A percentile compares a stretch with the other conserved stretches of the same genome.
Conservation (phyloP, 2,888 invertebrate genomes). For the Azorinus chamasolen region DNA sequence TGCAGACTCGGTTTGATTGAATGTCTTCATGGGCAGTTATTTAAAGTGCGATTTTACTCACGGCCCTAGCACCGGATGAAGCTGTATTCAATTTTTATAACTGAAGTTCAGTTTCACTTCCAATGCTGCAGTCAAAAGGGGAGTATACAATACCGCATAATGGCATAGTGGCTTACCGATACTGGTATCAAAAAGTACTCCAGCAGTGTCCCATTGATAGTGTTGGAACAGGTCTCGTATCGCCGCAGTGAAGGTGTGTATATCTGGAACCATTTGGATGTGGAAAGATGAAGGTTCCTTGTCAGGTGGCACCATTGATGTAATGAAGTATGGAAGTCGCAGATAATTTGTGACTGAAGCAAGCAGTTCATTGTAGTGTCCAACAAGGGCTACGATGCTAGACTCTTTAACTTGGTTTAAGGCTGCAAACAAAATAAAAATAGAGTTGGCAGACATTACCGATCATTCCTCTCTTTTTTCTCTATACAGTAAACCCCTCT, state of each 20-base stretch:
- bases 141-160: too few relatives aligned
- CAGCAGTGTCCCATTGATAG: slow-evolving; percentile 71
- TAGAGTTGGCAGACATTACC: too few relatives aligned
- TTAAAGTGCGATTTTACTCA: too few relatives aligned
- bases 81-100: too few relatives aligned
- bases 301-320: slow-evolving; percentile 70
- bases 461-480: too few relatives aligned
- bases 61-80: too few relatives aligned
- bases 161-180: slow-evolving; percentile 41
- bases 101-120: too few relatives aligned
- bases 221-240: slow-evolving; percentile 75
- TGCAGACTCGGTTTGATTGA: too few relatives aligned
- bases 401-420: slow-evolving; percentile 38
- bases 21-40: too few relatives aligned
- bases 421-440: slow-evolving; percentile 47
- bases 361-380: slow-evolving; percentile 75
- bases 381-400: slow-evolving; percentile 76
- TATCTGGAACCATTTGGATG: slow-evolving; percentile 76
- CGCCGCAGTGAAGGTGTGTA: slow-evolving; percentile 66
- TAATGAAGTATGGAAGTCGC: slow-evolving; percentile 81
- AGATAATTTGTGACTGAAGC: slow-evolving; percentile 76
- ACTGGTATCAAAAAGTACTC: slow-evolving; percentile 73
- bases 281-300: slow-evolving; percentile 60
- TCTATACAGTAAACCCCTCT: too few relatives aligned
- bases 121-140: too few relatives aligned